Base-by-base conservation (phyloP, 1,140 invertebrate genomes). In the Drosophila parvula region DNA sequence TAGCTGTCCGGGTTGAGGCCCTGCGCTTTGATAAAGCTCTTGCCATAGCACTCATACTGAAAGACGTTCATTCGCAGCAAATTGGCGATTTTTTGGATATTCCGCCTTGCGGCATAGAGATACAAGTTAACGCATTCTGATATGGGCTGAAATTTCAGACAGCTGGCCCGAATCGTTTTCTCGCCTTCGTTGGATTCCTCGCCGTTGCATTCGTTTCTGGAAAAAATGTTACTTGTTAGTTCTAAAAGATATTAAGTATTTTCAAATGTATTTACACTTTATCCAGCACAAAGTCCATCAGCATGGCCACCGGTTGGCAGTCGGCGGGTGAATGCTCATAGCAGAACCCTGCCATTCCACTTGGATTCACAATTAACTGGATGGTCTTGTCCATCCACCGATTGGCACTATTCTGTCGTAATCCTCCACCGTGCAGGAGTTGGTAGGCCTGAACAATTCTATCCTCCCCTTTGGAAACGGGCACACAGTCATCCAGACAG, bases 241-340 rank as follows among this genome's bases (percentile, higher is more conserved):
- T 27, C 0, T 6, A 27, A 5, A 9, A 28, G 3, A 34, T 22
- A 41, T 10, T 30, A 2, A 38, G 6, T 6, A 41, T 14, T 14
- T 5, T 0, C 2, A 3, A 2, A 30, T 12, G 8, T 12, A 77
- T 81, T 60, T 78, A 91, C 89, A 91, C 51, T 32, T 81, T 79
- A 55, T 94, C 93, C 22, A 95, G 93, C 61, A 97, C 93, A 91
- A 95, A 95, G 92, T 98, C 97, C 77, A 97, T 95, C 38, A 98
- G 92, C 43, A 95, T 94, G 38, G 96, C 96, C 69, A 98, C 94
- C 1, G 98, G 97, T 69, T 96, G 96, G 3, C 97, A 98, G 93
- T 99, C 98, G 27, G 97, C 97, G 4, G 97, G 96, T 9, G 97
- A 96, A 92, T 99, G 98, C 92, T 99, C 98, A 91, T 98, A 98